These are phyloP conservation scores for Lineus longissimus DNA, from an alignment of 1,140 invertebrate species.

Conservation along the genomic window DNA sequence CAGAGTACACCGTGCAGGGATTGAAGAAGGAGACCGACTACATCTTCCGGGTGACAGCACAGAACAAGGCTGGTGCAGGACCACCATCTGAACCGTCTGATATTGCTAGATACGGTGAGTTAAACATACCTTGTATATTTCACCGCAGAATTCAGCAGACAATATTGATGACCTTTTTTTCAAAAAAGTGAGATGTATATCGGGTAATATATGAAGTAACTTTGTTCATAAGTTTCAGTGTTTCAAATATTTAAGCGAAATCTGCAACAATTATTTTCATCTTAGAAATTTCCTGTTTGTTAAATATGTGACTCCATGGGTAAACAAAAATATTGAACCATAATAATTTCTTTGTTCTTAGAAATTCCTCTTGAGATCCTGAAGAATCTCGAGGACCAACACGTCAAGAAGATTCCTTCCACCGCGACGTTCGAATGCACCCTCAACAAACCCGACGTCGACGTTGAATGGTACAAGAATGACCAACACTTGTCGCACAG, in stretches of 20 bases:
- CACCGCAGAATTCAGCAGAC: too few relatives aligned
- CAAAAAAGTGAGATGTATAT: not conserved
- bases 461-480: slow-evolving; percentile 82
- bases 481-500: slow-evolving; percentile 54
- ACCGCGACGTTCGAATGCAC: slow-evolving; percentile 41
- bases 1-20: slow-evolving; percentile 82
- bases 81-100: slow-evolving; percentile 83
- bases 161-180: slow-evolving; percentile 61
- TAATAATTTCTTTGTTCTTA: too few relatives aligned
- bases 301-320: not conserved
- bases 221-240: slow-evolving; percentile 78
- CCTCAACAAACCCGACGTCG: slow-evolving; percentile 69
- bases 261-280: not conserved
- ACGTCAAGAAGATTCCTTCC: slow-evolving; percentile 24
- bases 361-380: slow-evolving; percentile 38
- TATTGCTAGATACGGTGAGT: slow-evolving; percentile 4
- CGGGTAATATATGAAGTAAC: slow-evolving; percentile 63
- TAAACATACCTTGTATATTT: too few relatives aligned
- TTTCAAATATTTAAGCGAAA: slow-evolving; percentile 71
- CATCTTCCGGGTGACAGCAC: slow-evolving; percentile 87
- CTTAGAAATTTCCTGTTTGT: not conserved
- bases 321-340: not conserved
- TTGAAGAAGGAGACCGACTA: slow-evolving; percentile 85
- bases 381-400: slow-evolving; percentile 32
- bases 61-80: slow-evolving; percentile 88